These are phyloP conservation scores for Coenobita brevimanus DNA, from an alignment of 1,140 invertebrate species.

Conservation along the genomic window DNA sequence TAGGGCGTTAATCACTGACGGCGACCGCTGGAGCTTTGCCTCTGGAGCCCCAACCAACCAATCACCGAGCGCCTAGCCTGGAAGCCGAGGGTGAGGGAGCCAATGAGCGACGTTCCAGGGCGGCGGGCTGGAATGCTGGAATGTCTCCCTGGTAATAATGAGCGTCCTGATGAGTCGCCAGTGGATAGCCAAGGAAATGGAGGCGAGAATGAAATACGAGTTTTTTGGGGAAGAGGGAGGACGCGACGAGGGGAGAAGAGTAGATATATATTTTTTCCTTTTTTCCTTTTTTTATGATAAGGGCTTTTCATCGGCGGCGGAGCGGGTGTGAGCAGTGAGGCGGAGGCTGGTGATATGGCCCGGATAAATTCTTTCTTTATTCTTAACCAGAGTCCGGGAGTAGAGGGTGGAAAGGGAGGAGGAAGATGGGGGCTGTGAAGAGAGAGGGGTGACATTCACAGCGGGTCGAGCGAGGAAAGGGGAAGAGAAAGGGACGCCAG, in stretches of 20 bases:
- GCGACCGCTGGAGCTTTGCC: conserved; percentile 50
- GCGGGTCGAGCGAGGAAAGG: no score
- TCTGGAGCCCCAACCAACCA: conserved; percentile 44
- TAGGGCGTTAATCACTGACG: conserved; percentile 63
- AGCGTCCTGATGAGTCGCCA: conserved; percentile 64
- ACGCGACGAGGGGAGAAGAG: neutral
- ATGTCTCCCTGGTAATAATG: conserved; percentile 61
- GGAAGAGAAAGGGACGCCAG: no score
- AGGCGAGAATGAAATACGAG: conserved; percentile 57
- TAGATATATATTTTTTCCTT: neutral
- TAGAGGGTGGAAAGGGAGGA: neutral
- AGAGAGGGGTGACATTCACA: no score
- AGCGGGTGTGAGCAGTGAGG: conserved; percentile 60
- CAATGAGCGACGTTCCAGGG: conserved; percentile 48
- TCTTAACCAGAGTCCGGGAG: conserved; percentile 44
- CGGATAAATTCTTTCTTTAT: conserved; percentile 65
- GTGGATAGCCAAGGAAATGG: conserved; percentile 62
- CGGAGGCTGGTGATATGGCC: conserved; percentile 62
- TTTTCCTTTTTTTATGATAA: conserved; percentile 48
- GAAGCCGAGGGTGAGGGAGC: conserved; percentile 42
- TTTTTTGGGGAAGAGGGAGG: conserved; percentile 14
- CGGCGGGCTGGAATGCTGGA: conserved; percentile 58
- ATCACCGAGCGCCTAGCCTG: conserved; percentile 51
- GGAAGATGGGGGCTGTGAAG: neutral
- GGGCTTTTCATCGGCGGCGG: conserved; percentile 62